Evolutionary conservation across 2,888 invertebrate genomes (phyloP), one percentile per base, ranked within the genome.

Genomic region (Sabatieria punctata): DNA sequence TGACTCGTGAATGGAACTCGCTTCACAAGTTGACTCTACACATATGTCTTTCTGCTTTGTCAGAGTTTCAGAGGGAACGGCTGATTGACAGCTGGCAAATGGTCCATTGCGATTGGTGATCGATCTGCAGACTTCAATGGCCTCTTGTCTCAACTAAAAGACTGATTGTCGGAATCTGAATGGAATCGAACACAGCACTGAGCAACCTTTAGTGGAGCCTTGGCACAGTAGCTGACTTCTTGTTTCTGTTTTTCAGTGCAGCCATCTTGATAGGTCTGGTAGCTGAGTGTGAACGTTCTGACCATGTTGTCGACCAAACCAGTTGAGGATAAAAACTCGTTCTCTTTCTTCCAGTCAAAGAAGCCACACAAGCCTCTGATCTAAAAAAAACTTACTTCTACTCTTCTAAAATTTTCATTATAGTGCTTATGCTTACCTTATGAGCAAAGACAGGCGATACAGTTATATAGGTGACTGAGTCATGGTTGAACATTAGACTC

Each of bases 281-380:
- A 49, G 4, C 36, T 33, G 6, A 2, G 2, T 2, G 41, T 55
- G 52, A 65, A 65, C n/a, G 57, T 57, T 58, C 67, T 38, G 71
- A 72, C 2, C 54, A 61, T 69, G 50, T 61, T 63, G 0, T 70
- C 66, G 4, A 68, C 56, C 1, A 64, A 67, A 0, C 82, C 79
- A 0, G 82, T 79, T 0, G 83, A 83, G 4, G 82, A 79, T 65
- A 79, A 78, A 73, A 85, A 84, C 65, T 88, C 89, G 60, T 89
- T 85, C 35, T 75, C 73, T 55, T 77, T 76, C 61, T 88, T 79
- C 41, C 78, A 78, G 66, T 89, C 85, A 69, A 80, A 88, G 67
- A 88, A 86, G 2, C 89, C 89, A 63, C 89, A 89, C 1, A 89
- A 72, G 46, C 89, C 89, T 66, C 77, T 78, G 11, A 79, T 73